Evolutionary conservation across 2,797 vertebrate species (phyloP), one percentile per base, ranked within the genome.

Genomic region (Lutjanus argentimaculatus): DNA sequence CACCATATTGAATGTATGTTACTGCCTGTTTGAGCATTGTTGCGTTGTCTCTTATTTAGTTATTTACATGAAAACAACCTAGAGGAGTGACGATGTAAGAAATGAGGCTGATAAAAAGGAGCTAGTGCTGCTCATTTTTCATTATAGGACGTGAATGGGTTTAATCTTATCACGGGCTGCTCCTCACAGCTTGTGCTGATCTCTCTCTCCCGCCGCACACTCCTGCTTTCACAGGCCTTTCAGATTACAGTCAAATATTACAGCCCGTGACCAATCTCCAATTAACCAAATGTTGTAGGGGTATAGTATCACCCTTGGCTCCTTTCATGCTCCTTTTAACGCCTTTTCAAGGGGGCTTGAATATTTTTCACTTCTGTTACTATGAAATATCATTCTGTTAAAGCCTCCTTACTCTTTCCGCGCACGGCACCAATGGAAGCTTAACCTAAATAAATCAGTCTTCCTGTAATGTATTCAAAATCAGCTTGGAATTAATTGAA

Each of bases 391-490:
- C 83, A 62, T 89, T 92, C 85, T 79, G 85, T 86, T 90, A 91
- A 93, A 92, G 88, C 91, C 86, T 84, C 72, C 89, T 85, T 79
- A 82, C 82, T 86, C 82, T 88, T 84, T 66, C 30, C 30, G 30
- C 19, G 49, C 79, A 45, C 68, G 67, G 70, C 91, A 90, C 83
- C 88, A 79, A 84, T 79, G 87, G 79, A 83, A 91, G 94, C 92
- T 95, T 95, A 95, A 94, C 94, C 94, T 91, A 94, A 96, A 96
- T 96, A 95, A 95, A 94, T 95, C 94, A 95, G 76, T 94, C 93
- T 93, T 81, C 83, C 77, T 66, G 74, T 88, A 88, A 93, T 94
- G 84, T 85, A 88, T 91, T 91, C 89, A n/a, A 74, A 90, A 91
- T 90, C 88, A 91, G 85, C 88, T 76, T 16, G 79, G 89, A 90